Evolutionary conservation across 2,113 vertebrate genomes (phyloP).

Genomic region (Eira barbara): DNA sequence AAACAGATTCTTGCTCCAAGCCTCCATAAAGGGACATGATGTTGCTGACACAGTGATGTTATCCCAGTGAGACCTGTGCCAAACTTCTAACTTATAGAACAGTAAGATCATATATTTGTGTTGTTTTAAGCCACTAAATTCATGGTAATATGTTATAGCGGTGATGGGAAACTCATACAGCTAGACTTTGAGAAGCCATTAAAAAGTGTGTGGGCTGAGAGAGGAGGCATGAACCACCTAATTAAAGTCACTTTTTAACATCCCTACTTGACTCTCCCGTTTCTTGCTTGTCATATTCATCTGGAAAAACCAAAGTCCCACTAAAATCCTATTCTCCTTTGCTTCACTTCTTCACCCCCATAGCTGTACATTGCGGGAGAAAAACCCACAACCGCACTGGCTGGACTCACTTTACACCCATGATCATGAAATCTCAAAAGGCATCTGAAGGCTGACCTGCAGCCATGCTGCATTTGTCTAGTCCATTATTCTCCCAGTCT

Average conservation of each 20-base stretch:
- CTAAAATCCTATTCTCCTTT: neutral
- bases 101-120: neutral
- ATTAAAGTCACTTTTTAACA: neutral
- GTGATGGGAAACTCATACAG: neutral
- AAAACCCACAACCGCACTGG: neutral
- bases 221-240: neutral
- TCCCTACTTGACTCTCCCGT: neutral
- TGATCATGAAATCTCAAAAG: neutral
- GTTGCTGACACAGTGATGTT: neutral
- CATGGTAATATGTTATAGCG: neutral
- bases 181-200: neutral
- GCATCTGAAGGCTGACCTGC: neutral
- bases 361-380: neutral
- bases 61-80: neutral
- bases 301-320: neutral
- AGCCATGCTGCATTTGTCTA: neutral
- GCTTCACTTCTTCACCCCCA: neutral
- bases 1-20: neutral
- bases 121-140: neutral
- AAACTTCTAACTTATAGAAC: neutral
- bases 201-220: neutral
- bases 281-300: neutral
- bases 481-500: neutral
- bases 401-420: neutral
- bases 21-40: neutral